A percentile compares a stretch with the other conserved stretches of the same genome.
Conservation (phyloP, 2,888 invertebrate genomes). For the Polietes domitor region DNA sequence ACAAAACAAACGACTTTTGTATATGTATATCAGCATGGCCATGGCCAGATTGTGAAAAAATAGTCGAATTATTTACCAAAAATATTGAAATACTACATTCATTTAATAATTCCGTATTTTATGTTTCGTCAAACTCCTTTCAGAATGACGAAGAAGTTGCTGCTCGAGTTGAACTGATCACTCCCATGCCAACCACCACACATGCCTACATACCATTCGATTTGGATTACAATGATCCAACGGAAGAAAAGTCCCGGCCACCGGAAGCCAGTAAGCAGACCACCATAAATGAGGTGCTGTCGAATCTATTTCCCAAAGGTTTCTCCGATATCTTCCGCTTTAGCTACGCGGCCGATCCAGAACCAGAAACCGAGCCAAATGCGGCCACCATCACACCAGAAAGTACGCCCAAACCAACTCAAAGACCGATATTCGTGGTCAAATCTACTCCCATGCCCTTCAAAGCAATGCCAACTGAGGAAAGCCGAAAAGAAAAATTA, state of each 20-base stretch:
- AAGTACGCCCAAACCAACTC: neutral
- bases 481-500: neutral
- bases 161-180: slow-evolving; percentile 34
- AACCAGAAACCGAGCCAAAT: slow-evolving; percentile 16
- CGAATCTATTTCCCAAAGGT: slow-evolving; percentile 76
- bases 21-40: too few species aligned
- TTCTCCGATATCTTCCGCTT: slow-evolving; percentile 78
- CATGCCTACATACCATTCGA: slow-evolving; percentile 76
- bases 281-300: slow-evolving; percentile 76
- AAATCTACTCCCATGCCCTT: slow-evolving; percentile 52
- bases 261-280: slow-evolving; percentile 59
- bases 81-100: too few species aligned
- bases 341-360: slow-evolving; percentile 70
- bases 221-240: slow-evolving; percentile 70
- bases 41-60: too few species aligned
- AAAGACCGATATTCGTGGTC: neutral
- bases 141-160: slow-evolving; percentile 26
- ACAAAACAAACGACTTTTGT: too few species aligned
- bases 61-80: too few species aligned
- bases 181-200: slow-evolving; percentile 68
- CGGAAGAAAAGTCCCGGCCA: slow-evolving; percentile 48
- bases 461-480: slow-evolving; percentile 37
- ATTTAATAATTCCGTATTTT: too few species aligned
- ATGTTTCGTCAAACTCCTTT: neutral
- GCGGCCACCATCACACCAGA: neutral